Percentiles rank a stretch among this genome's conserved stretches.
phyloP scores from a whole-genome alignment of 2,113 vertebrate genomes.

The Ptyas mucosa region DNA sequence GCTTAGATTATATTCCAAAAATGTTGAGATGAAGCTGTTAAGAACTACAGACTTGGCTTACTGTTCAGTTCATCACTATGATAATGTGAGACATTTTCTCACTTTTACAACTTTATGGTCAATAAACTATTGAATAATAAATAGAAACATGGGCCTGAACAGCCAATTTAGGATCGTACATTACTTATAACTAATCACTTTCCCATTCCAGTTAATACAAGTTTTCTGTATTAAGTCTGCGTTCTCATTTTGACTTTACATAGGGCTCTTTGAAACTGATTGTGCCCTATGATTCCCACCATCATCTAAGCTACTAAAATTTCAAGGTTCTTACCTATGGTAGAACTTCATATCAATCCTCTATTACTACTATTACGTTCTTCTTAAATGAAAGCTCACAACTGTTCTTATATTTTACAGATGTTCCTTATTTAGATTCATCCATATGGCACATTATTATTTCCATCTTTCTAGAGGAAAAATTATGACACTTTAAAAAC shows the following conservation, averaged over 20 bases:
- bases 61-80: not conserved
- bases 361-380: constrained; percentile 45
- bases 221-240: not conserved
- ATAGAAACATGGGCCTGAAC: not conserved
- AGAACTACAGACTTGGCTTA: constrained; percentile 24
- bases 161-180: not conserved
- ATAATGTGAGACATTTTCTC: not conserved
- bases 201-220: not conserved
- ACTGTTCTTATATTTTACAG: constrained; percentile 4
- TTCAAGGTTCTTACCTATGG: not conserved
- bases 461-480: constrained; percentile 42
- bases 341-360: constrained; percentile 19
- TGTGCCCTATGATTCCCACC: not conserved
- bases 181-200: not conserved
- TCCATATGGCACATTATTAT: constrained; percentile 68
- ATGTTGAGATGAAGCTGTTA: constrained; percentile 51
- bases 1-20: constrained; percentile 54
- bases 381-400: constrained; percentile 52
- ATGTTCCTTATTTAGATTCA: constrained; percentile 49
- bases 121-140: not conserved
- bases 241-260: not conserved
- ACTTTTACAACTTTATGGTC: not conserved
- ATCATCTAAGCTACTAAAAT: not conserved
- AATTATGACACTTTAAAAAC: constrained; percentile 68
- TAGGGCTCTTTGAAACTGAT: not conserved